These are phyloP conservation scores for Pteruthius melanotis DNA, from an alignment of 2,113 vertebrate genomes.

Conservation along the genomic window DNA sequence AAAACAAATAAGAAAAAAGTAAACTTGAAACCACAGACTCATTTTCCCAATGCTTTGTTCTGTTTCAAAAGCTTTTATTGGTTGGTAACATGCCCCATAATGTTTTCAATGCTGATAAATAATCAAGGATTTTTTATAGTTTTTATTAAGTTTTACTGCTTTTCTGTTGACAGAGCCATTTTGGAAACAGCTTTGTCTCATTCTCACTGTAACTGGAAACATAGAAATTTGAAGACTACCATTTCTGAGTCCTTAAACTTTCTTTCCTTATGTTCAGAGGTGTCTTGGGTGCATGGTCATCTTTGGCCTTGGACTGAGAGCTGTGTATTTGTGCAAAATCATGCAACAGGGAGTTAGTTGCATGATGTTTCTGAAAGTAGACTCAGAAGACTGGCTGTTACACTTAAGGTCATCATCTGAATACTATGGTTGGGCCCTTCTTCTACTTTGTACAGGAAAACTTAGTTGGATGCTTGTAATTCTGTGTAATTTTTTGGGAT, in stretches of 20 bases:
- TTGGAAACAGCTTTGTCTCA: not conserved
- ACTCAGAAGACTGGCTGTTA: not conserved
- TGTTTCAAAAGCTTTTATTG: not conserved
- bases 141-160: not conserved
- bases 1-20: conserved; percentile 1
- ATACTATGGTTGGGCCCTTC: not conserved
- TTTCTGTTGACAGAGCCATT: conserved; percentile 19
- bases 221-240: not conserved
- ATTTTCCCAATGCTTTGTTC: not conserved
- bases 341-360: not conserved
- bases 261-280: not conserved
- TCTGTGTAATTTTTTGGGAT: not conserved
- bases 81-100: not conserved
- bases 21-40: not conserved
- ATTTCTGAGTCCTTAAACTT: not conserved
- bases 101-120: conserved; percentile 12
- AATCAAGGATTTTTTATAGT: not conserved
- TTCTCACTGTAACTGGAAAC: not conserved
- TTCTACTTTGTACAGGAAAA: not conserved
- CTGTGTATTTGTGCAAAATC: not conserved
- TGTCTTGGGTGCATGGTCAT: not conserved
- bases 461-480: not conserved
- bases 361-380: not conserved
- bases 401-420: not conserved
- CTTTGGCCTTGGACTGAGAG: not conserved